Conservation (phyloP, 35 echinoderm and acorn worm species). For the Strongylocentrotus purpuratus region DNA sequence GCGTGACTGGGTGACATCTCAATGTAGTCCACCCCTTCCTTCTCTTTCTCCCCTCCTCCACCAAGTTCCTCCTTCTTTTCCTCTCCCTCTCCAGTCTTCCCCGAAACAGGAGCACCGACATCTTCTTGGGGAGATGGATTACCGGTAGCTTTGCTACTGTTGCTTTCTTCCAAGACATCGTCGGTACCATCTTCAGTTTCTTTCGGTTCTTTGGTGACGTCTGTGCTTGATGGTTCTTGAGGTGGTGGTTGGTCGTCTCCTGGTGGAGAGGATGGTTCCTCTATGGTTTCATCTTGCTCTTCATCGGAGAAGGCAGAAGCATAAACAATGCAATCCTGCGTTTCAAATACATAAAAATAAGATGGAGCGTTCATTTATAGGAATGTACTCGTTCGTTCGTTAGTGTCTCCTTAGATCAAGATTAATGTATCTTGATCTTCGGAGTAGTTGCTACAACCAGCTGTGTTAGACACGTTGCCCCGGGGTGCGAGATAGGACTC, state of each 20-base stretch:
- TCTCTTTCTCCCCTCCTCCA: background rate
- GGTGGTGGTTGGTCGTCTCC: background rate
- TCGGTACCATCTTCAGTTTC: background rate
- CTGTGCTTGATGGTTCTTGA: background rate
- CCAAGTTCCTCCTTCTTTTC: background rate
- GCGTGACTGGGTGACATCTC: background rate
- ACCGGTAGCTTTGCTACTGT: background rate
- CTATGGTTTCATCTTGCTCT: slow-evolving; percentile 54
- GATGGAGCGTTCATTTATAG: no score
- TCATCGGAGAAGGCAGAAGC: slow-evolving; percentile 91
- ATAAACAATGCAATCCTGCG: slow-evolving; percentile 58
- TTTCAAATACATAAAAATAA: no score
- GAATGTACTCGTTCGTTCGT: no score
- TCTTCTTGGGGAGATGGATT: background rate
- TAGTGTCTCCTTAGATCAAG: no score
- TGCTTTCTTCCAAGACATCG: background rate
- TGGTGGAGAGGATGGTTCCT: background rate
- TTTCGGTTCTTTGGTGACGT: background rate
- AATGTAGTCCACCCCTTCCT: background rate
- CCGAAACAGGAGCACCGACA: background rate
- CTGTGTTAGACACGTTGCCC: no score
- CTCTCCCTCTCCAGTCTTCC: background rate
- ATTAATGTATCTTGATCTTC: no score
- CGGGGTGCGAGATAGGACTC: no score
- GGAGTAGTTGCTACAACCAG: no score